These are phyloP conservation scores for Macropodus opercularis DNA, from an alignment of 2,797 vertebrate genomes.

Conservation along the genomic window DNA sequence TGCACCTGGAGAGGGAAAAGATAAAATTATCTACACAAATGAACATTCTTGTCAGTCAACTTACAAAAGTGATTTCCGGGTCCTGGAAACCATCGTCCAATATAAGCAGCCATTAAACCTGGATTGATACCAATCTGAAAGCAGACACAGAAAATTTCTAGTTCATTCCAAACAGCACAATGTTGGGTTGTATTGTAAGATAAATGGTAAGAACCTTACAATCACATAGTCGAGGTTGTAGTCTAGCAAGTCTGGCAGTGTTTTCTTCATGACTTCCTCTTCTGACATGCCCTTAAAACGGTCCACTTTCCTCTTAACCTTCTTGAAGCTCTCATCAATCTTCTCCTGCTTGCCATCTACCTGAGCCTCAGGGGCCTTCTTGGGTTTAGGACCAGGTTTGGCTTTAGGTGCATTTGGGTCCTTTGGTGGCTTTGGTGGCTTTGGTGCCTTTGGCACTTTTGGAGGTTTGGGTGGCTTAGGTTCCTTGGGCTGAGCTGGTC, in stretches of 20 bases:
- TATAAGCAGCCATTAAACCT: slow-evolving; percentile 96
- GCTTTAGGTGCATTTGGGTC: slow-evolving; percentile 79
- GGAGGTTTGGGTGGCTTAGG: slow-evolving; percentile 42
- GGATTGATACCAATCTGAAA: slow-evolving; percentile 97
- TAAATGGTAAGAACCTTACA: slow-evolving; percentile 78
- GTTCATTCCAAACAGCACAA: not conserved
- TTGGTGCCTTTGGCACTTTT: slow-evolving; percentile 58
- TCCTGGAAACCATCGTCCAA: slow-evolving; percentile 97
- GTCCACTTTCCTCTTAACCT: slow-evolving; percentile 95
- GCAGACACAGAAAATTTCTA: slow-evolving; percentile 9
- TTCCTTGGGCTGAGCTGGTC: slow-evolving; percentile 73
- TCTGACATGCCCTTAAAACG: slow-evolving; percentile 97
- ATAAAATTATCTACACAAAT: no score
- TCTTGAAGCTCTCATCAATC: slow-evolving; percentile 95
- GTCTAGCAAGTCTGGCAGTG: slow-evolving; percentile 94
- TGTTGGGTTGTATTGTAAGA: not conserved
- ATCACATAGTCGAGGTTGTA: slow-evolving; percentile 98
- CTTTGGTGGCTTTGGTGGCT: slow-evolving; percentile 69
- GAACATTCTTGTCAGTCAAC: slow-evolving; percentile 41
- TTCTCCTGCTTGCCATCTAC: slow-evolving; percentile 93
- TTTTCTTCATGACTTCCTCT: slow-evolving; percentile 96
- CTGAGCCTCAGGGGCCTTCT: slow-evolving; percentile 81
- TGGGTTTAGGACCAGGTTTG: slow-evolving; percentile 84
- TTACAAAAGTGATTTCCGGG: slow-evolving; percentile 99
- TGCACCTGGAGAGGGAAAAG: no score